Base-by-base conservation (phyloP, 2,797 vertebrate species). In the Loriculus beryllinus region DNA sequence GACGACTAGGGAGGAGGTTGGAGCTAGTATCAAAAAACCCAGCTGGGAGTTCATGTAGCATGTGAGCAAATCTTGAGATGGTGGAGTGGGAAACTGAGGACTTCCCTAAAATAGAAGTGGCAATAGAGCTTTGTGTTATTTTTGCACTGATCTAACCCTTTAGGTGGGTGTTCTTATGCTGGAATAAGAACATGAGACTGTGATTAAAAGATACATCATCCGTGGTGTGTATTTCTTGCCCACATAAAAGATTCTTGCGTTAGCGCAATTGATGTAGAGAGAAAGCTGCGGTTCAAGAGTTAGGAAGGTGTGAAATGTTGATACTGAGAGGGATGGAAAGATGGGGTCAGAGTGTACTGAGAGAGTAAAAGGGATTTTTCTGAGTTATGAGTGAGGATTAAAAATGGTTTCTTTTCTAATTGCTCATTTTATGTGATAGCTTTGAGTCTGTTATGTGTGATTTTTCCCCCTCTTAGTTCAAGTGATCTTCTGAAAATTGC, bases 381-480 rank as follows among this genome's bases (percentile, higher is more conserved):
- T 52, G 28, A 47, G 23, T 39, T 20, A 57, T 33, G 48, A 42
- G 10, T 13, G 8, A 63, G 11, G 54, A 48, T 48, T 67, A 65
- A 88, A 65, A 88, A 60, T 43, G 14, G 10, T 59, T 68, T 54
- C n/a, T 69, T 82, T 54, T 7, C 40, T 12, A 75, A 33, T 79
- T 64, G 25, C 31, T 91, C 4, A 1, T 67, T 82, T 77, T 28
- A 22, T 45, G 56, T 60, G 62, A 14, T 78, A 28, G 72, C 72
- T 70, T 51, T 2, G 3, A 3, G 0, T 54, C 39, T 40, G 6
- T 22, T 65, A 9, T 37, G 16, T 3, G 0, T 49, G 15, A 29
- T 79, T 89, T 83, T 79, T 86, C 71, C 17, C 8, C 14, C 4
- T 57, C 29, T 80, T 60, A 67, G 33, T 59, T 71, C 21, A 60